Evolutionary conservation across 2,888 invertebrate genomes (phyloP), one percentile per base, ranked within the genome.

Genomic region (Aphodius sticticus): DNA sequence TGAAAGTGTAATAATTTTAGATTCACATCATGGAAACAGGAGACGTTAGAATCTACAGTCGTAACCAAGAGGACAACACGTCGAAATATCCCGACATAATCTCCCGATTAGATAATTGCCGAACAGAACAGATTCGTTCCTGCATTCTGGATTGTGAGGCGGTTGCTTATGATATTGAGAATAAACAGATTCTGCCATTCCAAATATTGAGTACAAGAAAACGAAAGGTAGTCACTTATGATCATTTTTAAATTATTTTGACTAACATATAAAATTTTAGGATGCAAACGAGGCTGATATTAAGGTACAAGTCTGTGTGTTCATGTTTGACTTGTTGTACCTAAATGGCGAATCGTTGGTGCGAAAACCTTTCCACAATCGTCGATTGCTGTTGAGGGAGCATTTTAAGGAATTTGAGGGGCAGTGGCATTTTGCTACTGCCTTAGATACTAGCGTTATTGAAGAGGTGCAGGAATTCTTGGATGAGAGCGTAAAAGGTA

Each of bases 131-230:
- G 0, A 96, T 97, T 0, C 90, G 90, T 74, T 96, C 96, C 53
- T 99, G 96, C 88, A 96, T 99, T 85, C 90, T 99, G 80, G 99
- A 99, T 90, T 95, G 97, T 82, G 99, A 99, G 91, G 97, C 97
- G 5, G 99, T 99, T 1, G 99, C 99, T 0, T 99, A 97, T 95
- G 99, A 99, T 90, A 90, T 91, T 1, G 95, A 93, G 84, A 94
- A 94, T 69, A 93, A 96, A 86, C 95, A 95, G 87, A 99, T 99
- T 85, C 91, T 98, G 83, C 99, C 99, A 1, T 99, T 99, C 91
- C 99, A 99, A 91, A 92, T 98, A 9, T 91, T 99, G 14, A 97
- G 97, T 83, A 99, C 99, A 0, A 92, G 99, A 80, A 99, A 99
- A 89, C 93, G 98, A 86, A 99, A 99, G 92, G 98, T 92, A 86